A percentile compares a stretch with the other conserved stretches of the same genome.
Evolutionary conservation across 2,888 invertebrate species (phyloP).

Genomic region (Frankliniella intonsa): DNA sequence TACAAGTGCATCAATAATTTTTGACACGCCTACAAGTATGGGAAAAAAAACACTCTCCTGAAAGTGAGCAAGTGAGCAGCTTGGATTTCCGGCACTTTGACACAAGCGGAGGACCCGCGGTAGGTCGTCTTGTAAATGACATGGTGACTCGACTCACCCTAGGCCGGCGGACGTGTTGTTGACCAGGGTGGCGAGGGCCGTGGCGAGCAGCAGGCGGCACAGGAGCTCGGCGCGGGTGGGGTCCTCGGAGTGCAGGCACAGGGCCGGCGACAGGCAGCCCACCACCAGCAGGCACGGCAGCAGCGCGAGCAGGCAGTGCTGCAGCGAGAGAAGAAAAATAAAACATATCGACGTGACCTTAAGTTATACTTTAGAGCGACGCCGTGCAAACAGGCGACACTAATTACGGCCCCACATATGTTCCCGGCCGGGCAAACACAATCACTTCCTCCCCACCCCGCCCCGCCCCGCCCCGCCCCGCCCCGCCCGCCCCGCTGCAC

Average conservation of each 20-base stretch:
- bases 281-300: slow-evolving; percentile 2
- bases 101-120: too few relatives aligned
- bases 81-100: too few relatives aligned
- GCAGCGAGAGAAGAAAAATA: neutral
- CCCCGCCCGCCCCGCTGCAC: neutral
- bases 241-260: slow-evolving; percentile 15
- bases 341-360: too few relatives aligned
- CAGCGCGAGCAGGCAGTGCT: neutral
- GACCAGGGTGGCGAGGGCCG: neutral
- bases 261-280: neutral
- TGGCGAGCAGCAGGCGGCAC: slow-evolving; percentile 11
- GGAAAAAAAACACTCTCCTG: too few relatives aligned
- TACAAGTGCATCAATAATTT: too few relatives aligned
- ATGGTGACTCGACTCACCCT: neutral
- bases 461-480: neutral
- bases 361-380: too few relatives aligned
- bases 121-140: too few relatives aligned
- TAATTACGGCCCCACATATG: too few relatives aligned
- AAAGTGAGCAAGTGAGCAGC: too few relatives aligned
- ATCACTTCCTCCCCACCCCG: neutral
- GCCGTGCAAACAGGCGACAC: too few relatives aligned
- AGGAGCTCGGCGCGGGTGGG: slow-evolving; percentile 1
- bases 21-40: too few relatives aligned
- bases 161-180: neutral
- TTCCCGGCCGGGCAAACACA: neutral